Conservation (phyloP, 1,140 invertebrate species). For the Drosophila pruinosa region DNA sequence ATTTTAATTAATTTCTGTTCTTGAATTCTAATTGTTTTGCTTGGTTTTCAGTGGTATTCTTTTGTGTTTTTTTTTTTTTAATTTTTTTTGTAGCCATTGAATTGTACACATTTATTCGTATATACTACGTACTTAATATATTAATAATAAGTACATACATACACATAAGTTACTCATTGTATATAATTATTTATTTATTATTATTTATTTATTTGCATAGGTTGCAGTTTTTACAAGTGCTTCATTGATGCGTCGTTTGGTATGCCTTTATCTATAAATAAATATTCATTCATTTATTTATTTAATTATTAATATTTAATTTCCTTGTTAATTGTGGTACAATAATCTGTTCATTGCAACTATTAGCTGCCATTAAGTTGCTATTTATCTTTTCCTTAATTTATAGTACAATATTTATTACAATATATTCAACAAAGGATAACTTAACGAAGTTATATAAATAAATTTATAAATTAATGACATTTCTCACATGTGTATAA, state of each 20-base stretch:
- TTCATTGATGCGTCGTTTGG: constrained; percentile 45
- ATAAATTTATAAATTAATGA: constrained; percentile 27
- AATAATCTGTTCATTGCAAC: constrained; percentile 32
- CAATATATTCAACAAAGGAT: constrained; percentile 48
- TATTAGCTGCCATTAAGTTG: constrained; percentile 28
- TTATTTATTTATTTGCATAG: constrained; percentile 51
- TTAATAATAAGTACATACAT: constrained; percentile 56
- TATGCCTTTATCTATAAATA: constrained; percentile 79
- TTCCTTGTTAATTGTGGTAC: constrained; percentile 26
- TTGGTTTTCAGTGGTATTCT: not conserved
- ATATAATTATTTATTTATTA: constrained; percentile 17
- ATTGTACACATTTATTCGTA: constrained; percentile 48
- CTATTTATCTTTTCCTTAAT: constrained; percentile 53
- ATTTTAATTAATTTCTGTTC: constrained; percentile 44
- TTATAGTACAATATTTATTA: constrained; percentile 68
- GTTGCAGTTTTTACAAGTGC: constrained; percentile 57
- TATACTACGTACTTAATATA: constrained; percentile 55
- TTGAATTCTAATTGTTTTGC: constrained; percentile 38
- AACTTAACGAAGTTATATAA: constrained; percentile 46
- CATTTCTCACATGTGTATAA: constrained; percentile 51
- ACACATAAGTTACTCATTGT: constrained; percentile 45
- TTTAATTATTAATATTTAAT: constrained; percentile 19
- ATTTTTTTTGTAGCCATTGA: constrained; percentile 38
- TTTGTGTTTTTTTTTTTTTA: not conserved
- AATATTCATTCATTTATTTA: constrained; percentile 29